A percentile compares a stretch with the other conserved stretches of the same genome.
Conservation (phyloP, 2,888 invertebrate species). For the Plebejus melissa region DNA sequence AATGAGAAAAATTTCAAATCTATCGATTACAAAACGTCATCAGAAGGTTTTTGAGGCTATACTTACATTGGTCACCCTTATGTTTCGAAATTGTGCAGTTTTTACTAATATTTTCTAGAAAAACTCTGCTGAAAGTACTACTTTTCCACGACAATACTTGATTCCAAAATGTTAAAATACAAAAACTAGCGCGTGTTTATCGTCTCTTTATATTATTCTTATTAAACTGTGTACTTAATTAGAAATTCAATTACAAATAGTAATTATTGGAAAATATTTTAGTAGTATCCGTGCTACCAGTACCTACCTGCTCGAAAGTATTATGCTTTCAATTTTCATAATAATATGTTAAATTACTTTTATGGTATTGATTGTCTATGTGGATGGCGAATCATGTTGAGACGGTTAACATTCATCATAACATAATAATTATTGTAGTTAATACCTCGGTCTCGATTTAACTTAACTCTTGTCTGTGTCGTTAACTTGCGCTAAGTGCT, state of each 20-base stretch:
- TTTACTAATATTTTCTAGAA: conserved; percentile 23
- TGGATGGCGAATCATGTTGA: neutral
- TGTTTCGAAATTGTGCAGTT: conserved; percentile 59
- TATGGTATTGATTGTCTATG: neutral
- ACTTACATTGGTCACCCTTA: conserved; percentile 55
- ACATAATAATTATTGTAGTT: neutral
- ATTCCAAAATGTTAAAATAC: conserved; percentile 5
- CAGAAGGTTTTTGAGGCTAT: conserved; percentile 41
- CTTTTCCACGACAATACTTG: neutral
- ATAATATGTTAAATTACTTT: neutral
- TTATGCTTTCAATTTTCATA: too few relatives aligned
- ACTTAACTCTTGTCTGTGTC: too few relatives aligned
- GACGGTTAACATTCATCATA: neutral
- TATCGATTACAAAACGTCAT: conserved; percentile 10
- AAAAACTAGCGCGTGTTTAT: neutral
- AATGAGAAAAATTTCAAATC: neutral
- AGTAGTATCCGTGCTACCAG: neutral
- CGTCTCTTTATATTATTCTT: neutral
- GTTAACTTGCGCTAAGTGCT: too few relatives aligned
- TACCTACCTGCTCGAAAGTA: neutral
- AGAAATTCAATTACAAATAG: neutral
- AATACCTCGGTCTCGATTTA: neutral
- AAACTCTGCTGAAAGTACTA: neutral
- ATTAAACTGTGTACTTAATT: neutral
- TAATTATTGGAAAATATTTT: neutral